Evolutionary conservation across 2,888 invertebrate genomes (phyloP), one percentile per base, ranked within the genome.

Genomic region (Caenorhabditis parvicauda): DNA sequence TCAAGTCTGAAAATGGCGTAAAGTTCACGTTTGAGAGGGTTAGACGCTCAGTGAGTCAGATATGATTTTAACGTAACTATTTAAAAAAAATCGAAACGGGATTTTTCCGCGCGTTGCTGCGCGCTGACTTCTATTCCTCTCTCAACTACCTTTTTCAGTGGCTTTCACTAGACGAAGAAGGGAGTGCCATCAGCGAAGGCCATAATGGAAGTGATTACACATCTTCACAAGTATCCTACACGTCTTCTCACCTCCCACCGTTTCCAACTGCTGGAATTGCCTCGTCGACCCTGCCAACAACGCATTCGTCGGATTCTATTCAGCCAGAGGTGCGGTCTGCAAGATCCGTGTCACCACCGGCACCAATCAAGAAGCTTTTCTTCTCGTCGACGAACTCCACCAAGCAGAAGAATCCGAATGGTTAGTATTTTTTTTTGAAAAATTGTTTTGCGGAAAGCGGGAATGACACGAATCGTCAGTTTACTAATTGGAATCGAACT

Each of bases 101-200:
- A 25, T 25, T 21, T 12, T 41, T 19, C 17, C 19, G 25, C 39
- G 22, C 28, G 7, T 12, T 19, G 1, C 25, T 49, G 19, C 27
- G 7, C 17, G 7, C 32, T 12, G n/a, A 6, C 28, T 28, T 7
- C 39, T 21, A 50, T 17, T 28, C 4, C n/a, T 45, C 25, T 12
- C 6, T 27, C 17, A 6, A 21, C 5, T 19, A 12, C 3, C 29
- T 2, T 52, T 58, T 67, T 44, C 52, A 67, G 64, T 63, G 57
- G 59, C 64, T 68, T 64, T 68, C 68, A 14, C 49, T 68, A 3
- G 68, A 68, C 44, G 68, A 68, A 25, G 64, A 62, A 35, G 35
- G 53, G 27, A 58, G 47, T 5, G 61, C 43, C 6, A 38, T 44
- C 32, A 51, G 46, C 39, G 66, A 62, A 19, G 54, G 54, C 14